These are phyloP conservation scores for Pedetes capensis DNA, from an alignment of 2,113 vertebrate species.

Conservation along the genomic window DNA sequence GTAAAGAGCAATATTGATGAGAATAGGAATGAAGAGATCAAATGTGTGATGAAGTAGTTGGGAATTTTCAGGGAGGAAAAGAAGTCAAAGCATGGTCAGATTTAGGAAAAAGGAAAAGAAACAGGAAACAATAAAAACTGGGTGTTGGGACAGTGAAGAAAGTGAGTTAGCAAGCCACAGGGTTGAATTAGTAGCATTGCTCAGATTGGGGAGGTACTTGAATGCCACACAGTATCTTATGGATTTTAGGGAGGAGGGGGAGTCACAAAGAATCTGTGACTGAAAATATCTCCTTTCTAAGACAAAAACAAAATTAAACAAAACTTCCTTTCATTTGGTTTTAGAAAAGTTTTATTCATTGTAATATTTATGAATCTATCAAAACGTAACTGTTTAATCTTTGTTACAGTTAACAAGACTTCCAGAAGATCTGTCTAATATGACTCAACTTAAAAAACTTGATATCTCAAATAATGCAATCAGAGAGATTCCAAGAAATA, in stretches of 20 bases:
- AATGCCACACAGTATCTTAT: neutral
- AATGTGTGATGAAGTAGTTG: neutral
- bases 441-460: slow-evolving; percentile 75
- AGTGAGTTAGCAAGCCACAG: neutral
- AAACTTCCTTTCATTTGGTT: neutral
- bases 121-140: neutral
- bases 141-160: neutral
- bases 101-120: neutral
- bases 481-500: slow-evolving; percentile 73
- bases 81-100: neutral
- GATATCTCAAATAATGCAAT: slow-evolving; percentile 81
- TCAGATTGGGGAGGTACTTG: neutral
- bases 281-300: slow-evolving; percentile 41
- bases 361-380: slow-evolving; percentile 4
- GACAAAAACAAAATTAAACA: neutral
- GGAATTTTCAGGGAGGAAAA: neutral
- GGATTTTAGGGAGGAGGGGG: neutral
- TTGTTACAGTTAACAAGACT: slow-evolving; percentile 77
- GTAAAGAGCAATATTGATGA: neutral
- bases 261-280: neutral
- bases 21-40: neutral
- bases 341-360: slow-evolving; percentile 24
- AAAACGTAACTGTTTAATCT: slow-evolving; percentile 57
- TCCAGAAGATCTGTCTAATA: slow-evolving; percentile 75
- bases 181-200: neutral